Evolutionary conservation across 2,797 vertebrate species (phyloP).

Genomic region (Nannoperca obscura): DNA sequence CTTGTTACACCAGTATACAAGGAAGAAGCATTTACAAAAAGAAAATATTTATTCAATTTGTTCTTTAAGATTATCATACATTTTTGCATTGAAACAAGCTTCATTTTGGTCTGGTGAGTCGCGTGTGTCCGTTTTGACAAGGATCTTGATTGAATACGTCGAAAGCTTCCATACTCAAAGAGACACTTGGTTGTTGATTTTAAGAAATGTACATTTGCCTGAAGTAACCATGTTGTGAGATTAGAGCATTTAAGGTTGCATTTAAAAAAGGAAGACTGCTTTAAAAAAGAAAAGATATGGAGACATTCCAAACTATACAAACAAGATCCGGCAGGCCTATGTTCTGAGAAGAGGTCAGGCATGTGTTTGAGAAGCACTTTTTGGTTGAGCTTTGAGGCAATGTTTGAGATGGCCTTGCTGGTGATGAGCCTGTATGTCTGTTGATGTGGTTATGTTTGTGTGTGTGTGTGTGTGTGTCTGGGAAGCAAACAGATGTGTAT

Average conservation of each 20-base stretch:
- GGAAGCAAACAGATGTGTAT: constrained; percentile 61
- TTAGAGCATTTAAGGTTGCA: constrained; percentile 53
- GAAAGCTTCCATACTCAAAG: constrained; percentile 62
- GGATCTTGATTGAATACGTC: constrained; percentile 72
- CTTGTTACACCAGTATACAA: constrained; percentile 3
- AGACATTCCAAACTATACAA: constrained; percentile 76
- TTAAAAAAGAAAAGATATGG: constrained; percentile 56
- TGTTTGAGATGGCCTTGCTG: constrained; percentile 84
- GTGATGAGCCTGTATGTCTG: constrained; percentile 77
- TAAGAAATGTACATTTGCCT: constrained; percentile 53
- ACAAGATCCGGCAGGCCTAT: constrained; percentile 72
- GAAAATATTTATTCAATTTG: constrained; percentile 86
- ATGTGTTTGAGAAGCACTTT: constrained; percentile 86
- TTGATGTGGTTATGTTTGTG: constrained; percentile 45
- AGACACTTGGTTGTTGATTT: constrained; percentile 55
- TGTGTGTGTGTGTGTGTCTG: constrained; percentile 36
- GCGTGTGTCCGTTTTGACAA: constrained; percentile 62
- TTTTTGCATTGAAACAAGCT: constrained; percentile 83
- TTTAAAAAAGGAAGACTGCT: constrained; percentile 78
- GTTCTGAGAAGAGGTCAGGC: constrained; percentile 81
- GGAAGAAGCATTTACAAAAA: constrained; percentile 73
- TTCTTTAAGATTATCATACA: constrained; percentile 80
- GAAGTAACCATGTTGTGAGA: constrained; percentile 52
- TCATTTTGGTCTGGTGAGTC: constrained; percentile 77
- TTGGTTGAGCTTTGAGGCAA: constrained; percentile 86